Evolutionary conservation across 2,113 vertebrate species (phyloP).

Genomic region (Eupsittula cactorum): DNA sequence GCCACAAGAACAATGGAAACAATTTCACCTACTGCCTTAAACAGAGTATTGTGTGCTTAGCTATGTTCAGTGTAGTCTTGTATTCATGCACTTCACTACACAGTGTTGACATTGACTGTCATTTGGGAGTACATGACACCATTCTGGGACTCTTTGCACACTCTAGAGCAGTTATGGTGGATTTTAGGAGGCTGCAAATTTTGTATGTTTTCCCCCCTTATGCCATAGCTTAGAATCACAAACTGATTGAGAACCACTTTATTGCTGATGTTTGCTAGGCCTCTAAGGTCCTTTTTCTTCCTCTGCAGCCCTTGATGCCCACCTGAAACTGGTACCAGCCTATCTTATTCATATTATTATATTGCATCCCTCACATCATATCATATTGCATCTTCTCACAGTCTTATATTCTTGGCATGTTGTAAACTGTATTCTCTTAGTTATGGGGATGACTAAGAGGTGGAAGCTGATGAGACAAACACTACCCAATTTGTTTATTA

Average conservation of each 20-base stretch:
- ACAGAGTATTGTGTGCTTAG: neutral
- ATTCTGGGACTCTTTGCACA: neutral
- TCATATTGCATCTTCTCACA: neutral
- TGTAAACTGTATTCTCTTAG: neutral
- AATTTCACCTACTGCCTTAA: neutral
- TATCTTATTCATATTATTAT: neutral
- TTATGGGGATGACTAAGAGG: neutral
- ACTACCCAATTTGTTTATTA: neutral
- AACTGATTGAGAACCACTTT: neutral
- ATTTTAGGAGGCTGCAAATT: neutral
- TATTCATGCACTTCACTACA: neutral
- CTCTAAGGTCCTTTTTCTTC: neutral
- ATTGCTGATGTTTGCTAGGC: neutral
- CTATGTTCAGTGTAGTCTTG: accelerated
- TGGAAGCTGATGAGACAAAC: neutral
- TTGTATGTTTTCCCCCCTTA: neutral
- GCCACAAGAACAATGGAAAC: neutral
- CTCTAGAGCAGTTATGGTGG: neutral
- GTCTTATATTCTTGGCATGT: neutral
- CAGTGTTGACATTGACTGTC: neutral
- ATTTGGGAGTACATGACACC: neutral
- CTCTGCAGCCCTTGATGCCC: neutral
- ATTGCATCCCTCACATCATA: neutral
- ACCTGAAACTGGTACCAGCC: neutral
- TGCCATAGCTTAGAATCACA: neutral